Percentiles rank a stretch among this genome's conserved stretches.
These are phyloP conservation scores for Cardinalis cardinalis DNA, from an alignment of 2,113 vertebrate genomes.

Conservation along the genomic window DNA sequence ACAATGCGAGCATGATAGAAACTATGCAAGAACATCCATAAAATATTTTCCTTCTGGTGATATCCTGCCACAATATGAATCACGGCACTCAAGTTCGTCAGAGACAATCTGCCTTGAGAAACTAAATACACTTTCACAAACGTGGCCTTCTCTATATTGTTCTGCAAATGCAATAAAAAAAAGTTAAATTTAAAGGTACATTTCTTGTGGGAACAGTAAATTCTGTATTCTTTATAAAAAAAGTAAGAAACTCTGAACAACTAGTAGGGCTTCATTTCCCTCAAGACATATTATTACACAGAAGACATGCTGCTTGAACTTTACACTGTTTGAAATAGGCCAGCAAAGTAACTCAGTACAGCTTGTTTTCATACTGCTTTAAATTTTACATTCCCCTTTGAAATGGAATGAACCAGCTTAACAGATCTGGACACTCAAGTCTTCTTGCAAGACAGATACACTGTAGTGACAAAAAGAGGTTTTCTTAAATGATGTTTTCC, in stretches of 20 bases:
- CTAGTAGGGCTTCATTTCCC: not conserved
- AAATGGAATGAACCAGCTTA: not conserved
- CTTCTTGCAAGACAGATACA: not conserved
- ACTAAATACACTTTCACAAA: constrained; percentile 82
- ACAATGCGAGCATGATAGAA: constrained; percentile 86
- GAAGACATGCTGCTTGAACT: not conserved
- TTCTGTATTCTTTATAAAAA: not conserved
- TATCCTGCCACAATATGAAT: constrained; percentile 68
- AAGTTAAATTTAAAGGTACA: not conserved
- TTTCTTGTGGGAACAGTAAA: not conserved
- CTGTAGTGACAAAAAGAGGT: not conserved
- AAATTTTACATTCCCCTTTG: not conserved
- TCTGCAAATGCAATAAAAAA: constrained; percentile 67
- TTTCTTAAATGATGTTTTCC: not conserved
- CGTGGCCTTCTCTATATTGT: constrained; percentile 80
- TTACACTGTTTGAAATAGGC: not conserved
- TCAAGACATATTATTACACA: not conserved
- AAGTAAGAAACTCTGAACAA: not conserved
- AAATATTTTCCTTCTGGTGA: constrained; percentile 64
- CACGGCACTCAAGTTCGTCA: constrained; percentile 78
- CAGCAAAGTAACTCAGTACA: not conserved
- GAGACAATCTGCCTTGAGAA: constrained; percentile 85
- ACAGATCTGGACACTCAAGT: not conserved
- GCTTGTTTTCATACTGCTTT: not conserved
- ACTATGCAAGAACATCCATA: constrained; percentile 84